Evolutionary conservation across 2,888 invertebrate species (phyloP), one percentile per base, ranked within the genome.

Genomic region (Cybosia mesomella): DNA sequence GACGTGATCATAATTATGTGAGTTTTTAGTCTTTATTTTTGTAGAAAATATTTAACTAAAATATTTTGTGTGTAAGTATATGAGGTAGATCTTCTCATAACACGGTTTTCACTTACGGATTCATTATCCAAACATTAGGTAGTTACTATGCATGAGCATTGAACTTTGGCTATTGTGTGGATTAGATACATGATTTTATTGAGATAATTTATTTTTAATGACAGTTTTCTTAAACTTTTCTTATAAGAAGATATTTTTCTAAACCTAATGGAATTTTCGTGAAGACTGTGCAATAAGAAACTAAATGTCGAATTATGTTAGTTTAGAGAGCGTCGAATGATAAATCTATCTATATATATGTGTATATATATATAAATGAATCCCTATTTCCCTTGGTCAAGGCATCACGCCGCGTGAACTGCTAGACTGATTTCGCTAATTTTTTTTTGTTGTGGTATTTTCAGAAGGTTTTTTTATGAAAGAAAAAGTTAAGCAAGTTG

Each of bases 1-100:
- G 59, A 76, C 68, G 82, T 75, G 72, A 80, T 72, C 1, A 53
- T 60, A 61, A 54, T 28, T 55, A 70, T 75, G 81, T 80, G 60
- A 80, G 80, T 80, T 79, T 57, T 65, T 28, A 13, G 13, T 53
- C 13, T 28, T 61, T 61, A 9, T 0, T 22, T 39, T 59, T 39
- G 36, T 36, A 32, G n/a, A 34, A 11, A 58, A 49, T 49, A 49
- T n/a, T n/a, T n/a, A n/a, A 3, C n/a, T 2, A 43, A 43, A 18
- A 43, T 43, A 43, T 18, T 5, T 43, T 18, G 18, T 11, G 18
- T 43, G 7, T 18, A 7, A 3, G 36, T 36, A 2, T 2, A 15
- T 7, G 18, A 43, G 15, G 43, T n/a, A n/a, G n/a, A n/a, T 9
- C n/a, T 49, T 49, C 18, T 9, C 49, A n/a, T n/a, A n/a, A 49